Evolutionary conservation across 2,888 invertebrate species (phyloP).

Genomic region (Panopea generosa): DNA sequence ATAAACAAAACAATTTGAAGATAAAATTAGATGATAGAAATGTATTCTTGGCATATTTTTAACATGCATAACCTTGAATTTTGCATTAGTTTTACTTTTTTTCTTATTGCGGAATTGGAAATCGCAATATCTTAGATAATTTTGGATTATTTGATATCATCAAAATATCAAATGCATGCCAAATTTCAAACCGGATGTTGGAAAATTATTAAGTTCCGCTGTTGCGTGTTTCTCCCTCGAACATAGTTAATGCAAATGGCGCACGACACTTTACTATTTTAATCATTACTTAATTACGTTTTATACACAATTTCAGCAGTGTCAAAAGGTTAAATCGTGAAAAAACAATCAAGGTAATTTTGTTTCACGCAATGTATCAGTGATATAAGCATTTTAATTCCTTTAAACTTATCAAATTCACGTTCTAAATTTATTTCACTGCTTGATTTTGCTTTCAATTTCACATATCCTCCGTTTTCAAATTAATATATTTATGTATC

Average conservation of each 20-base stretch:
- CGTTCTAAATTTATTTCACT: background rate
- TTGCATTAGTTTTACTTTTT: too few relatives aligned
- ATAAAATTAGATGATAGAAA: too few relatives aligned
- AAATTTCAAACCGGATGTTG: slow-evolving; percentile 24
- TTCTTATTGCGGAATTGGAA: too few relatives aligned
- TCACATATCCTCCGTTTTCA: background rate
- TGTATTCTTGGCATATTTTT: too few relatives aligned
- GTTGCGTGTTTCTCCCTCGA: slow-evolving; percentile 44
- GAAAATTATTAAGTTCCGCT: slow-evolving; percentile 43
- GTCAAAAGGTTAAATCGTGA: background rate
- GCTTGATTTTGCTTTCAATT: background rate
- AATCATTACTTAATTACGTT: background rate
- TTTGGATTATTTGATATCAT: too few relatives aligned
- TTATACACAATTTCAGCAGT: background rate
- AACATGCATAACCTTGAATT: too few relatives aligned
- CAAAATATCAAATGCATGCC: slow-evolving; percentile 21
- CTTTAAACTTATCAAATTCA: too few relatives aligned
- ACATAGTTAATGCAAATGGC: slow-evolving; percentile 56
- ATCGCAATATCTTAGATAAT: too few relatives aligned
- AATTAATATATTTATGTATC: background rate
- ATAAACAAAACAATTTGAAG: slow-evolving; percentile 4
- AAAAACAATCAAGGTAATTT: background rate
- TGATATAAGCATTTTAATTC: slow-evolving; percentile 5
- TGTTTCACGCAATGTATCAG: background rate
- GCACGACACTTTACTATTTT: slow-evolving; percentile 26